Conservation (phyloP, 2,797 vertebrate genomes). For the Gymnothorax reevesii region DNA sequence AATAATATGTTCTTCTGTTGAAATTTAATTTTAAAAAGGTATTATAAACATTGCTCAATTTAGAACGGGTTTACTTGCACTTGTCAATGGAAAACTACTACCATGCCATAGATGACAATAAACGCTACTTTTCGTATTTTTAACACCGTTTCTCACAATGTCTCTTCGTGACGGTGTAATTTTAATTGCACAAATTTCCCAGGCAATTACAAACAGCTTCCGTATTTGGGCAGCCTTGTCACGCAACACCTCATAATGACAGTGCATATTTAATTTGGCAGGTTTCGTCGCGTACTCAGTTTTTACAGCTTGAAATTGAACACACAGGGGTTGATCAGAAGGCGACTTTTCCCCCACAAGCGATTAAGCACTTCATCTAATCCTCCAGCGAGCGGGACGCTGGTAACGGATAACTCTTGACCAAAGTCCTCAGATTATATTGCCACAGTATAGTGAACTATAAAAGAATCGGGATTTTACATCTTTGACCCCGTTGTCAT, state of each 20-base stretch:
- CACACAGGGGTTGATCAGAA: background rate
- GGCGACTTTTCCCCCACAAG: background rate
- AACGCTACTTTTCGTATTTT: background rate
- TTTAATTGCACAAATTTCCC: background rate
- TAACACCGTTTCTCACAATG: background rate
- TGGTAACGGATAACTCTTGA: background rate
- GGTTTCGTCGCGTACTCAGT: background rate
- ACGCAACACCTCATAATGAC: background rate
- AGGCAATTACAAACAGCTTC: too few relatives aligned
- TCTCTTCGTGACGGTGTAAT: background rate
- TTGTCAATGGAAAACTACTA: background rate
- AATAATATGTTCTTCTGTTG: background rate
- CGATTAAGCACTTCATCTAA: background rate
- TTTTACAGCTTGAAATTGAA: background rate
- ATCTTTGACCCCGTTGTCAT: background rate
- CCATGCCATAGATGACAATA: background rate
- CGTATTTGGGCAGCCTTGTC: too few relatives aligned
- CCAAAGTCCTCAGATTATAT: slow-evolving; percentile 59
- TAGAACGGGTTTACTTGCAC: background rate
- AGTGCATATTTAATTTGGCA: background rate
- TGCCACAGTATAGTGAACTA: background rate
- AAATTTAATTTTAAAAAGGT: background rate
- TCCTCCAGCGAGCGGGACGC: too few relatives aligned
- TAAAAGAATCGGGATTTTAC: background rate
- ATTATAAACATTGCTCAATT: background rate